Conservation (phyloP, 2,888 invertebrate genomes). For the Bellardia pandia region DNA sequence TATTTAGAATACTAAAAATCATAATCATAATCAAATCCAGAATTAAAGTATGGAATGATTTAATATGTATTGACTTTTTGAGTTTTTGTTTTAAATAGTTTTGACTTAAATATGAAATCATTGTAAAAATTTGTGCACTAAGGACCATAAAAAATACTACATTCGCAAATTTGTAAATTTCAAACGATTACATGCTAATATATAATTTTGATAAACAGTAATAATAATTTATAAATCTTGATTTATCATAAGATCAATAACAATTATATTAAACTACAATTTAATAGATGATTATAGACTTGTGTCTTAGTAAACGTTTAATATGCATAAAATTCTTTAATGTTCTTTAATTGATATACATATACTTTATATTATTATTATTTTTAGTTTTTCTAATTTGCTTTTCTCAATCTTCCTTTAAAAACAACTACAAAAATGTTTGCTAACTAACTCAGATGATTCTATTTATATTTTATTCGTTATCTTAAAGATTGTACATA, state of each 20-base stretch:
- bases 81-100: neutral
- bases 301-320: neutral
- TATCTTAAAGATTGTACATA: slow-evolving; percentile 81
- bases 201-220: no score
- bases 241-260: slow-evolving; percentile 50
- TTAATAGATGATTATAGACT: neutral
- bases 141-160: slow-evolving; percentile 40
- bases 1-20: slow-evolving; percentile 1
- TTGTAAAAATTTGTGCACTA: slow-evolving; percentile 54
- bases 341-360: slow-evolving; percentile 1
- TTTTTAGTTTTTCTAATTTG: neutral
- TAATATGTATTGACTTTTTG: no score
- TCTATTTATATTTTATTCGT: neutral
- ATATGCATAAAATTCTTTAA: neutral
- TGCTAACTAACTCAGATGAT: slow-evolving; percentile 47
- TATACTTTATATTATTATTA: no score
- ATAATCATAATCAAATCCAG: neutral
- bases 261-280: slow-evolving; percentile 46
- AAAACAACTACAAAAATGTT: slow-evolving; percentile 41
- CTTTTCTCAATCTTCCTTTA: slow-evolving; percentile 2
- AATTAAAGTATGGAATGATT: slow-evolving; percentile 37
- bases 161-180: slow-evolving; percentile 29
- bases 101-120: slow-evolving; percentile 21
- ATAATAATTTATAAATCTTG: no score
- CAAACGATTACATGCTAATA: slow-evolving; percentile 5